Evolutionary conservation across 2,113 vertebrate genomes (phyloP), one percentile per base, ranked within the genome.

Genomic region (Podarcis raffonei): DNA sequence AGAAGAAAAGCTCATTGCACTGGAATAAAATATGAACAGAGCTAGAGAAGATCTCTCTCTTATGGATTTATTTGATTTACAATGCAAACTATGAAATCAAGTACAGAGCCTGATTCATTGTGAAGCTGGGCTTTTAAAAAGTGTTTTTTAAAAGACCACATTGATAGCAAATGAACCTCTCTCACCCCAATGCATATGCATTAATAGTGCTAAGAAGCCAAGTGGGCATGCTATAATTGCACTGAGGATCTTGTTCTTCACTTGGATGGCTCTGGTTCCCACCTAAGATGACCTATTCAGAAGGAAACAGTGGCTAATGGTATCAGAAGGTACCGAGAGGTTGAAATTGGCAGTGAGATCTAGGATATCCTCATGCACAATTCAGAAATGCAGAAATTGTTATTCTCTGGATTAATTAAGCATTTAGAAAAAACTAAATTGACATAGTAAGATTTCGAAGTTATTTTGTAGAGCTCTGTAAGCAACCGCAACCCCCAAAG

Each of bases 391-490:
- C 48, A 53, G 0, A 11, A 39, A 16, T 37, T 9, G 7, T 42
- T 86, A 42, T 42, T 39, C 53, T 74, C 85, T 37, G 59, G 59
- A 20, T 62, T 1, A 20, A 20, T 62, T 20, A 62, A 62, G 59
- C 16, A 62, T 62, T 62, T 62, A 89, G 3, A 15, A 78, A 15
- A 81, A 83, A 68, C 62, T 13, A 53, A 30, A 66, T 42, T 92
- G 62, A 16, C 71, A 69, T 18, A 81, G 25, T 39, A 42, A 27
- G 48, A 59, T 79, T 90, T 84, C 84, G 75, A 82, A 78, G 87
- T 92, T 37, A 25, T 69, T 69, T 27, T 25, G 11, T 22, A 15
- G 27, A 69, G 23, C 2, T 69, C 27, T 69, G 11, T 69, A 69
- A 22, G 27, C 18, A 30, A 69, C 8, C 6, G 30, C 23, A 69